Conservation (phyloP, 2,113 vertebrate species). For the Alces alces region DNA sequence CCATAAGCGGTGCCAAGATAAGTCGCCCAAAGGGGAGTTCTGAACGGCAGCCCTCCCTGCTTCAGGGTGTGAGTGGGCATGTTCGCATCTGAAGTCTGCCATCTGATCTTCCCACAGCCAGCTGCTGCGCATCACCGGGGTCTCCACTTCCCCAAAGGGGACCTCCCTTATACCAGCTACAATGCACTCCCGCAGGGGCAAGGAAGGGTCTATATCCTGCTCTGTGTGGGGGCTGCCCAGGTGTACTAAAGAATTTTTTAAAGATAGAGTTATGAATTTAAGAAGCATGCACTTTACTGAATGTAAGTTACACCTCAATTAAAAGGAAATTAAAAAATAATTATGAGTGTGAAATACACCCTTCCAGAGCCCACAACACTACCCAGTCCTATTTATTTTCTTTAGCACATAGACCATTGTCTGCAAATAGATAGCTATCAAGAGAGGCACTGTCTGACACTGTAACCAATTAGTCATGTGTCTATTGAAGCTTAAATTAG, state of each 20-base stretch:
- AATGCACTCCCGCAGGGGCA: background rate
- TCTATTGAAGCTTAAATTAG: background rate
- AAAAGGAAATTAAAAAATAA: background rate
- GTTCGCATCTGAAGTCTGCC: background rate
- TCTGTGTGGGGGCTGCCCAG: background rate
- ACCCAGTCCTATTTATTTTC: background rate
- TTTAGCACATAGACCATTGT: background rate
- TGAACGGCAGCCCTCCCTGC: rapidly evolving
- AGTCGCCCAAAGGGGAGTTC: background rate
- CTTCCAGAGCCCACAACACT: background rate
- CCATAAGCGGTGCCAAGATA: background rate
- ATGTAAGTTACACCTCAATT: background rate
- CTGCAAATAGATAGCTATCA: background rate
- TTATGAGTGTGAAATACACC: background rate
- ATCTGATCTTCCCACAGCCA: background rate
- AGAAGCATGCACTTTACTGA: background rate
- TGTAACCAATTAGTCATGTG: background rate
- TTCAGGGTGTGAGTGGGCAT: no score
- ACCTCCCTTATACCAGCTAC: background rate
- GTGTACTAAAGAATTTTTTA: background rate
- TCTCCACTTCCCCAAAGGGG: background rate
- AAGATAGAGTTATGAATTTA: background rate
- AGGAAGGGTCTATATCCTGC: background rate
- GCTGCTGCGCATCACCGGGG: background rate
- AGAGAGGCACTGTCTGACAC: background rate